Percentiles rank a stretch among this genome's conserved stretches.
Conservation (phyloP, 1,140 invertebrate genomes). For the Pomacea maculata region DNA sequence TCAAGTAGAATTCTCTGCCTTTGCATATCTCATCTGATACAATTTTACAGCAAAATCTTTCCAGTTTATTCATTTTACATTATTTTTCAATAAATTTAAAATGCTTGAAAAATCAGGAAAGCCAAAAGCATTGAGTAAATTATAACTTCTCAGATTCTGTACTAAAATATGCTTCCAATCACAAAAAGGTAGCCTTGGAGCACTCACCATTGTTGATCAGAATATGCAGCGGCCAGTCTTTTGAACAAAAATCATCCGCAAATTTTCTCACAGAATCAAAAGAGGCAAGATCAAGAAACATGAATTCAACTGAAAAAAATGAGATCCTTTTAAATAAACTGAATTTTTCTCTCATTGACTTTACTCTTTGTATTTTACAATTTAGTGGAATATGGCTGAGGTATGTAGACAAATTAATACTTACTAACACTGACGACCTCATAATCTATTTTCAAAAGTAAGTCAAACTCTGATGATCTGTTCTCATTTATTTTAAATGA, state of each 20-base stretch:
- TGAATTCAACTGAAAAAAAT: slow-evolving; percentile 52
- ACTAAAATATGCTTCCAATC: slow-evolving; percentile 69
- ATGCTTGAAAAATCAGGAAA: background rate
- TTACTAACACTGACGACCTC: background rate
- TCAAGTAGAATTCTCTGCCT: background rate
- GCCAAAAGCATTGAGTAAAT: background rate
- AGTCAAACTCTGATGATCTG: background rate
- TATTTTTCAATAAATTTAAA: too few relatives aligned
- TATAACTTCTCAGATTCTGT: background rate
- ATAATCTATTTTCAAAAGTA: background rate
- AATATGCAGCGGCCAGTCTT: slow-evolving; percentile 75
- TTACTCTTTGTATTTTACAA: background rate
- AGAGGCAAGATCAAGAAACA: slow-evolving; percentile 71
- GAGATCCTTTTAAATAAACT: background rate
- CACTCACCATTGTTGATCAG: slow-evolving; percentile 83
- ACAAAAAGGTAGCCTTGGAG: too few relatives aligned
- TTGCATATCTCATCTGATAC: background rate
- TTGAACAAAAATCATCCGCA: slow-evolving; percentile 73
- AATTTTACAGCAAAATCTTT: background rate
- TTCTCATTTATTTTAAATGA: background rate
- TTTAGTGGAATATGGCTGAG: background rate
- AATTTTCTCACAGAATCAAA: slow-evolving; percentile 82
- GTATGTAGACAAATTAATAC: background rate
- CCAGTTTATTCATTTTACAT: background rate
- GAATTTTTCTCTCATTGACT: background rate